phyloP scores from a whole-genome alignment of 2,888 invertebrate genomes.

The Callinectes sapidus region DNA sequence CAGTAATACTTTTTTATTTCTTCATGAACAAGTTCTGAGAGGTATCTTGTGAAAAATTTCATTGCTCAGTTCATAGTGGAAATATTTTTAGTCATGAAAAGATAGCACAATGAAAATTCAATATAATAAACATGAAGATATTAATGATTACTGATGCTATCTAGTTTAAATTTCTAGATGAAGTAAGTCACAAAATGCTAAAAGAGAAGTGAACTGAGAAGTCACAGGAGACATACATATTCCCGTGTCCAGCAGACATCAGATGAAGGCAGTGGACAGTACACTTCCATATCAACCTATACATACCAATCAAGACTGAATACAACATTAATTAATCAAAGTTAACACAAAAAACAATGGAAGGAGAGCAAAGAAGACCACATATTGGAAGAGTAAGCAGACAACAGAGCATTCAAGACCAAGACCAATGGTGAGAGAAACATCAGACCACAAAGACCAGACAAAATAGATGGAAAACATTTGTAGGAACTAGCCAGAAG shows the following conservation, averaged over 20 bases:
- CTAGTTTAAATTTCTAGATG: not conserved
- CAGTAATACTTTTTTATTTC: not conserved
- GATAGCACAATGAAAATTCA: not conserved
- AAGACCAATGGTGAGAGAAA: not conserved
- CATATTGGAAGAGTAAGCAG: not conserved
- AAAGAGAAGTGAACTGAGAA: not conserved
- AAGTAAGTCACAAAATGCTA: not conserved
- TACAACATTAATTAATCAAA: not conserved
- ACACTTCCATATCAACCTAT: not conserved
- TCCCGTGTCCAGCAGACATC: not conserved
- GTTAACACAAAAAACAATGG: not conserved
- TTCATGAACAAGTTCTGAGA: not conserved
- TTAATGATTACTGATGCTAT: not conserved
- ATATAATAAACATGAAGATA: not conserved
- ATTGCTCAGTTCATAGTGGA: not conserved
- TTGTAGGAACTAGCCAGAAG: not conserved
- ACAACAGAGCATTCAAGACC: not conserved
- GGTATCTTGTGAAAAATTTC: not conserved
- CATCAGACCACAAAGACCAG: constrained; percentile 27
- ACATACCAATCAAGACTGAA: not conserved
- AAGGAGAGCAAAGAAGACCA: not conserved
- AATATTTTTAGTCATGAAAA: constrained; percentile 4
- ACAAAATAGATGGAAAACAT: not conserved
- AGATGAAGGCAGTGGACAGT: not conserved
- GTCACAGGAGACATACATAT: not conserved